Evolutionary conservation across 2,113 vertebrate genomes (phyloP).

Genomic region (Redunca redunca): DNA sequence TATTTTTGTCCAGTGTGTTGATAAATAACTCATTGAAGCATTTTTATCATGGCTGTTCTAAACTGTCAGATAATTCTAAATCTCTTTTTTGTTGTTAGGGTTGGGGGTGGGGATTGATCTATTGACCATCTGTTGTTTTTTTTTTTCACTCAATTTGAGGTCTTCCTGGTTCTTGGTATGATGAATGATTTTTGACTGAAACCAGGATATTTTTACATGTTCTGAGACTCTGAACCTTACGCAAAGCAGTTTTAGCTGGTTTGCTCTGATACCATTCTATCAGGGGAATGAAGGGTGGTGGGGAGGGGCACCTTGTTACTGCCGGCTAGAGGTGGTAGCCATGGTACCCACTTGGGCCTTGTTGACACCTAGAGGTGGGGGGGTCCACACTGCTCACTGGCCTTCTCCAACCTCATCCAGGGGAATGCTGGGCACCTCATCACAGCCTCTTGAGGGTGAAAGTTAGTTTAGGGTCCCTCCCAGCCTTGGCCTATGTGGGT

Average conservation of each 20-base stretch:
- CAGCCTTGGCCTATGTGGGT: not conserved
- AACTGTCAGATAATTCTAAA: not conserved
- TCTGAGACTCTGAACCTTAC: not conserved
- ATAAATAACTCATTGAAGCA: not conserved
- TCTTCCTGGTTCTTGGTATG: not conserved
- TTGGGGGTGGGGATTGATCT: not conserved
- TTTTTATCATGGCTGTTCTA: not conserved
- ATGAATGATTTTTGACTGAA: not conserved
- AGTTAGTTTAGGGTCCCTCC: not conserved
- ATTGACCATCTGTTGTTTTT: not conserved
- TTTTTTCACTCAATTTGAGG: not conserved
- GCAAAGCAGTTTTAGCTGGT: not conserved
- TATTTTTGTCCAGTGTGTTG: not conserved
- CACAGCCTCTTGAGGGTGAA: not conserved
- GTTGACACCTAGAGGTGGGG: not conserved
- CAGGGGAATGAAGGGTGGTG: not conserved
- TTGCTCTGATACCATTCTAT: not conserved
- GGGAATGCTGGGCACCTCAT: not conserved
- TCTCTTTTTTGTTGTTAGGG: not conserved
- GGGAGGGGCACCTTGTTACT: not conserved
- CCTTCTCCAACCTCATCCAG: not conserved
- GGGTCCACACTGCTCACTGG: not conserved
- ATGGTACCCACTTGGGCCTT: not conserved
- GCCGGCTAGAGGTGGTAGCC: not conserved
- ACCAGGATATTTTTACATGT: not conserved